A percentile compares a stretch with the other conserved stretches of the same genome.
These are phyloP conservation scores for Anguilla megastoma DNA, from an alignment of 2,797 vertebrate species.

Conservation along the genomic window DNA sequence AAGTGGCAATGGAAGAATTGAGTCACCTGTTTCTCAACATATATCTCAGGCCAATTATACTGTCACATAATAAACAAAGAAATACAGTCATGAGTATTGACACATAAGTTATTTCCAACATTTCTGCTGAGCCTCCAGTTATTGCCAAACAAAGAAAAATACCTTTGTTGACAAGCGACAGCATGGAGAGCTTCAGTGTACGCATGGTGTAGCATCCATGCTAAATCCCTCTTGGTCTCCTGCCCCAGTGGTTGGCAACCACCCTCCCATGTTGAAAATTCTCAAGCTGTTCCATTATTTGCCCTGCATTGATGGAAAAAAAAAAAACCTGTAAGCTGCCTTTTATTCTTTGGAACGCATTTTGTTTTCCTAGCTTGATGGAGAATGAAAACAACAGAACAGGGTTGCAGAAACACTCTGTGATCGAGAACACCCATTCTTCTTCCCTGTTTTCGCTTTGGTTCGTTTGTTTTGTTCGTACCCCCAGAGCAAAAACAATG, in stretches of 20 bases:
- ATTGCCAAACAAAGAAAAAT: neutral
- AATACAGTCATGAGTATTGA: neutral
- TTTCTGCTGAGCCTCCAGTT: neutral
- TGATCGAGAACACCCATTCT: neutral
- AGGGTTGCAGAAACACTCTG: neutral
- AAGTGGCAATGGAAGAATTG: neutral
- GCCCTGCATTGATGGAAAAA: neutral
- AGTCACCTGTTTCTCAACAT: neutral
- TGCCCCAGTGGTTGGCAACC: neutral
- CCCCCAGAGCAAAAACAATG: neutral
- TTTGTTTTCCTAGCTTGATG: neutral
- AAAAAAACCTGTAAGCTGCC: neutral
- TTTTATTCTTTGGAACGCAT: neutral
- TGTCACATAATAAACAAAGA: neutral
- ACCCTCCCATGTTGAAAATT: neutral
- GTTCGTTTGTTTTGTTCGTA: neutral
- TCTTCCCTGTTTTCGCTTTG: neutral
- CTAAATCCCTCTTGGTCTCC: neutral
- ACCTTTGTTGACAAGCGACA: neutral
- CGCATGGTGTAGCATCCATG: neutral
- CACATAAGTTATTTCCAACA: neutral
- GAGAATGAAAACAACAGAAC: neutral
- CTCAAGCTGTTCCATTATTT: neutral
- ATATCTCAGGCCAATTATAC: neutral
- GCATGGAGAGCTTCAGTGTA: neutral